Evolutionary conservation across 2,888 invertebrate genomes (phyloP).

Genomic region (Amblyjoppa proteus): DNA sequence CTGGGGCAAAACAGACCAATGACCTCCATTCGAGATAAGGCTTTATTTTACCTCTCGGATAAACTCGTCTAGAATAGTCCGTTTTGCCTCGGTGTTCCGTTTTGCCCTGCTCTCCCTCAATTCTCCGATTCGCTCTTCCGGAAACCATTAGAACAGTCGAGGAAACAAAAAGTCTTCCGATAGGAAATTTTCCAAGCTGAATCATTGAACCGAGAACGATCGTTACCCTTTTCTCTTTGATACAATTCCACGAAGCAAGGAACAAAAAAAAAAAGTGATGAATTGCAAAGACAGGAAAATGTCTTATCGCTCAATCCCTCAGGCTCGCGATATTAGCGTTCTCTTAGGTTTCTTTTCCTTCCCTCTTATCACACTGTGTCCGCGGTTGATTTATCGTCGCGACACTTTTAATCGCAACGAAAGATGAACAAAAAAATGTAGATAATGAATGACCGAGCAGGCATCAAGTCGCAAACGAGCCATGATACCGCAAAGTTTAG

Average conservation of each 20-base stretch:
- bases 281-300: conserved; percentile 24
- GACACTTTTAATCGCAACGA: conserved; percentile 13
- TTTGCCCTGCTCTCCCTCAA: too few relatives aligned
- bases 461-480: not conserved
- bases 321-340: not conserved
- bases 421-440: conserved; percentile 19
- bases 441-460: conserved; percentile 22
- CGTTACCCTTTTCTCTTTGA: conserved; percentile 17
- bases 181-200: not conserved
- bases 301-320: conserved; percentile 21
- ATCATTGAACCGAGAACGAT: conserved; percentile 28
- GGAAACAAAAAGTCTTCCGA: not conserved
- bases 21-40: too few relatives aligned
- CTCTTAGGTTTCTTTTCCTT: conserved; percentile 9
- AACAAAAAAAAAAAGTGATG: conserved; percentile 7
- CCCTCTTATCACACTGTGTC: not conserved
- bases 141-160: not conserved
- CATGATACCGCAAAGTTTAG: conserved; percentile 3
- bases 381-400: conserved; percentile 33
- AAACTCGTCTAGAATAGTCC: too few relatives aligned
- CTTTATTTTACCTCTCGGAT: too few relatives aligned
- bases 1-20: too few relatives aligned
- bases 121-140: not conserved
- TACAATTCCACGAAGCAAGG: conserved; percentile 10
- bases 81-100: too few relatives aligned